phyloP scores from a whole-genome alignment of 2,888 invertebrate species.

The Sesamia inferens region DNA sequence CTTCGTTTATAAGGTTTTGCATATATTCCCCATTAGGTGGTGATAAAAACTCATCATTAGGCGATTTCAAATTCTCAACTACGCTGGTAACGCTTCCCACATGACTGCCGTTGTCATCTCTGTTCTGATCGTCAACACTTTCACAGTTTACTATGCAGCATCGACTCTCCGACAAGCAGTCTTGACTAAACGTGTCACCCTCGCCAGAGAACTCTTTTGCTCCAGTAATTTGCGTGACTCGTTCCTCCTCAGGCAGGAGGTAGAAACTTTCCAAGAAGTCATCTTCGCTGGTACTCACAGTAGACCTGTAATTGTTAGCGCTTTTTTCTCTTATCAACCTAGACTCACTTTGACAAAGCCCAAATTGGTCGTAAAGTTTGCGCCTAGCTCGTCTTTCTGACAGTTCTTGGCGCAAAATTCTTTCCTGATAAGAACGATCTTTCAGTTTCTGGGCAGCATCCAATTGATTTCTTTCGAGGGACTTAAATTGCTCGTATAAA shows the following conservation, averaged over 20 bases:
- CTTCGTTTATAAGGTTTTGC: conserved; percentile 69
- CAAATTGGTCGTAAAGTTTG: conserved; percentile 74
- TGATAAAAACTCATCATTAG: conserved; percentile 40
- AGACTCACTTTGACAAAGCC: conserved; percentile 71
- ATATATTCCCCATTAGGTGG: conserved; percentile 2
- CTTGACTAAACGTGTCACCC: conserved; percentile 66
- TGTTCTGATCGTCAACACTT: conserved; percentile 62
- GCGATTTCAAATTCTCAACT: conserved; percentile 66
- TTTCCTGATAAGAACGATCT: conserved; percentile 79
- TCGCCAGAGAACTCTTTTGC: conserved; percentile 44
- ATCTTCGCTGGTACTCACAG: conserved; percentile 70
- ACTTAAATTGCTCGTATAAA: conserved; percentile 84
- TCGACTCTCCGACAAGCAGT: conserved; percentile 64
- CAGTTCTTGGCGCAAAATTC: conserved; percentile 78
- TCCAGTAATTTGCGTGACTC: conserved; percentile 58
- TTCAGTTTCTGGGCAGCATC: conserved; percentile 80
- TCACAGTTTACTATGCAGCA: conserved; percentile 68
- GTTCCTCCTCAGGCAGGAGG: conserved; percentile 72
- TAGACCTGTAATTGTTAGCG: conserved; percentile 59
- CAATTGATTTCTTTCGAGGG: conserved; percentile 80
- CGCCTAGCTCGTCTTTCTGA: conserved; percentile 79
- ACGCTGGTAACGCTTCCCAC: conserved; percentile 71
- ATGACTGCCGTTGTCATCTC: conserved; percentile 65
- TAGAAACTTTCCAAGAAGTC: conserved; percentile 80
- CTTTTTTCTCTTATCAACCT: conserved; percentile 64